Conservation (phyloP, 2,113 vertebrate species). For the Sisor rabdophorus region DNA sequence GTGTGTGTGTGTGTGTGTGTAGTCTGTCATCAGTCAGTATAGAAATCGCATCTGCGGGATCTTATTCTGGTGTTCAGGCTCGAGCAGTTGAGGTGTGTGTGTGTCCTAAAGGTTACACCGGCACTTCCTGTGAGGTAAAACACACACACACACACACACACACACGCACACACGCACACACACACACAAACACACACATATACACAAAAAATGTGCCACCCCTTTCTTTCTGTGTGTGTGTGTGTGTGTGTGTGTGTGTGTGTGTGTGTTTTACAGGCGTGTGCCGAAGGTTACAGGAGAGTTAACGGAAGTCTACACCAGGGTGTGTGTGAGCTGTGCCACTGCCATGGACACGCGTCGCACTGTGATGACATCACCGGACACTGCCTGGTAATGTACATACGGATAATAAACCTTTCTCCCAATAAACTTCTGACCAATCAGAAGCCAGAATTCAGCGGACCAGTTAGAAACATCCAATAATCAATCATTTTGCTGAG, state of each 20-base stretch:
- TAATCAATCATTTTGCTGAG: not conserved
- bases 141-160: not conserved
- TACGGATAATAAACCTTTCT: not conserved
- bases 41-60: slow-evolving; percentile 66
- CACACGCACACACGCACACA: not conserved
- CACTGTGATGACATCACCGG: slow-evolving; percentile 75
- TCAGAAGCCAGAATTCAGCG: not conserved
- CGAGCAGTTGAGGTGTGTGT: slow-evolving; percentile 75
- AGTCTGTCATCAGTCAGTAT: slow-evolving; percentile 51
- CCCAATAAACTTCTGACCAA: not conserved
- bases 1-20: slow-evolving; percentile 47
- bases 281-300: slow-evolving; percentile 69
- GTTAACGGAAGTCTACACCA: slow-evolving; percentile 75
- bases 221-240: not conserved
- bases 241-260: slow-evolving; percentile 23
- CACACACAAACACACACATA: not conserved
- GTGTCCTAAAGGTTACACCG: slow-evolving; percentile 76
- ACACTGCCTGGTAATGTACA: slow-evolving; percentile 72
- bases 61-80: slow-evolving; percentile 57
- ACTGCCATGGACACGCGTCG: slow-evolving; percentile 73
- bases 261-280: slow-evolving; percentile 65
- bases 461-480: not conserved
- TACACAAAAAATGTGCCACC: not conserved
- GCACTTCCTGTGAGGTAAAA: slow-evolving; percentile 81
- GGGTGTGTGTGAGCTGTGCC: slow-evolving; percentile 75